Percentiles rank a stretch among this genome's conserved stretches.
phyloP scores from a whole-genome alignment of 1,140 invertebrate genomes.

The Gyrodactylus salaris region DNA sequence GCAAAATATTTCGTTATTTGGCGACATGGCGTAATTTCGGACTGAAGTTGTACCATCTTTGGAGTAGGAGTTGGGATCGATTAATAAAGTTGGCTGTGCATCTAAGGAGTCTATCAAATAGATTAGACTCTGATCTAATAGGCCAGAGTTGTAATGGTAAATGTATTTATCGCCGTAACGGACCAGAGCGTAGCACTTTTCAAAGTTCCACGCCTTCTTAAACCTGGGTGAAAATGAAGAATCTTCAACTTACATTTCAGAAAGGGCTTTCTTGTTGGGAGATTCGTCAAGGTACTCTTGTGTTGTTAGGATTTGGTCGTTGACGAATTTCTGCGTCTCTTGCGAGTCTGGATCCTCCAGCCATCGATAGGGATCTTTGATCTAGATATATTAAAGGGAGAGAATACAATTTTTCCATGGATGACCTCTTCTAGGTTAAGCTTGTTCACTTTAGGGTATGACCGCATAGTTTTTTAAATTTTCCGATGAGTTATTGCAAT shows the following conservation, averaged over 20 bases:
- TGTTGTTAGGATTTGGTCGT: slow-evolving; percentile 57
- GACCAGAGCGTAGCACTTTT: slow-evolving; percentile 56
- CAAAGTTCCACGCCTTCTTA: slow-evolving; percentile 43
- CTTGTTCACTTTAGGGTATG: neutral
- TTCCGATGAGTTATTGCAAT: too few species aligned
- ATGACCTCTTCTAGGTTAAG: neutral
- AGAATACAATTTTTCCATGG: slow-evolving; percentile 2
- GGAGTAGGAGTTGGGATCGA: neutral
- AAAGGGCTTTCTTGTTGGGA: slow-evolving; percentile 33
- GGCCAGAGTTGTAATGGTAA: slow-evolving; percentile 64
- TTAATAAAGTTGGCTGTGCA: neutral
- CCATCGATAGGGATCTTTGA: slow-evolving; percentile 71
- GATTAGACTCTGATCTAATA: slow-evolving; percentile 42
- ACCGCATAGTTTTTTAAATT: too few species aligned
- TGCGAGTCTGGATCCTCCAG: slow-evolving; percentile 65
- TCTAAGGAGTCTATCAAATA: neutral
- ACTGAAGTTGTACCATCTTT: neutral
- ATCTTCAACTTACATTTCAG: slow-evolving; percentile 41
- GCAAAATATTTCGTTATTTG: neutral
- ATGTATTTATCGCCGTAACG: slow-evolving; percentile 52
- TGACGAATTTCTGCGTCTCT: slow-evolving; percentile 62
- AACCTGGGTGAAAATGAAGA: neutral
- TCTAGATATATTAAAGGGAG: slow-evolving; percentile 24
- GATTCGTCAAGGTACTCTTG: slow-evolving; percentile 45
- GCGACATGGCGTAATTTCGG: neutral